A percentile compares a stretch with the other conserved stretches of the same genome.
phyloP scores from a whole-genome alignment of 2,797 vertebrate genomes.

The Sebastes melanostomus region DNA sequence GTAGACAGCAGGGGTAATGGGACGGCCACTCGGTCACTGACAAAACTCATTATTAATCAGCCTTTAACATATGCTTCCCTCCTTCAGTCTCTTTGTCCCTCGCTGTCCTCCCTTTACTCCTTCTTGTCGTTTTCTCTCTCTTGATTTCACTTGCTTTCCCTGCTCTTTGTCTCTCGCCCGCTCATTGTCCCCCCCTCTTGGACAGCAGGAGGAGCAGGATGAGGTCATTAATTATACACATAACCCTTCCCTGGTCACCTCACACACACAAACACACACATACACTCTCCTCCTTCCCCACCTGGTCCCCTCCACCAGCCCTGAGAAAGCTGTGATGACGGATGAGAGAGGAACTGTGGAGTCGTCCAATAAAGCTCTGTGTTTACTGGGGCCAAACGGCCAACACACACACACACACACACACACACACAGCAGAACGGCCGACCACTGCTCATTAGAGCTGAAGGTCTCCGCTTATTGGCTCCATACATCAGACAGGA shows the following conservation, averaged over 20 bases:
- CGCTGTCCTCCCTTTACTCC: neutral
- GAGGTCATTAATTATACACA: slow-evolving; percentile 78
- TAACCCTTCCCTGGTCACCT: slow-evolving; percentile 43
- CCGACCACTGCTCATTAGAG: slow-evolving; percentile 46
- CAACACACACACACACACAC: slow-evolving; percentile 38
- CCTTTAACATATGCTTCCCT: slow-evolving; percentile 63
- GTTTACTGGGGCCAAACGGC: slow-evolving; percentile 60
- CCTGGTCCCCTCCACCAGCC: slow-evolving; percentile 47
- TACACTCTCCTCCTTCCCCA: slow-evolving; percentile 36
- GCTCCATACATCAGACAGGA: slow-evolving; percentile 59
- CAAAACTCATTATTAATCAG: slow-evolving; percentile 69
- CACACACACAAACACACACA: slow-evolving; percentile 5
- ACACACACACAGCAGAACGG: slow-evolving; percentile 26
- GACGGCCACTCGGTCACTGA: slow-evolving; percentile 51
- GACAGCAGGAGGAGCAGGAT: slow-evolving; percentile 68
- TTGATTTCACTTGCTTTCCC: slow-evolving; percentile 29
- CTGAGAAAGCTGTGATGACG: slow-evolving; percentile 50
- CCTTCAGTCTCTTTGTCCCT: slow-evolving; percentile 15
- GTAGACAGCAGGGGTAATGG: slow-evolving; percentile 59
- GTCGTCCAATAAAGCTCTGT: slow-evolving; percentile 37
- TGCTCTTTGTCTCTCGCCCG: slow-evolving; percentile 27
- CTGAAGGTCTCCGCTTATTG: slow-evolving; percentile 58
- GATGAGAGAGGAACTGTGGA: slow-evolving; percentile 33
- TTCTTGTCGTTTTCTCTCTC: slow-evolving; percentile 27
- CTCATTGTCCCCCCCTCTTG: slow-evolving; percentile 29